phyloP scores from a whole-genome alignment of 2,113 vertebrate genomes.

The Ciconia maguari region DNA sequence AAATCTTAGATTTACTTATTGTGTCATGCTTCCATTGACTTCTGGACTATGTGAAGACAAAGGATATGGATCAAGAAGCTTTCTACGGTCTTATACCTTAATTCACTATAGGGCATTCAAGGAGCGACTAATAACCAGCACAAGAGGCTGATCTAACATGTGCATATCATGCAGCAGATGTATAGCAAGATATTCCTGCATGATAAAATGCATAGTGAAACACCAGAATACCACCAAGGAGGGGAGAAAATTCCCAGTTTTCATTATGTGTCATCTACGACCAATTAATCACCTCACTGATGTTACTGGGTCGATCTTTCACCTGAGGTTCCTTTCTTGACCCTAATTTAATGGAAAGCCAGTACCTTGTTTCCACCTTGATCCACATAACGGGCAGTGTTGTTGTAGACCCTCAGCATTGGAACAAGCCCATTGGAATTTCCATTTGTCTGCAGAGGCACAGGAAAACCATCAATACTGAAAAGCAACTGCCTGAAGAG shows the following conservation, averaged over 20 bases:
- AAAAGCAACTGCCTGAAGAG: background rate
- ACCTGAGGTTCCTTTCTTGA: rapidly evolving
- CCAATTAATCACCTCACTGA: background rate
- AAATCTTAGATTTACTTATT: background rate
- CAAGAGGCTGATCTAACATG: background rate
- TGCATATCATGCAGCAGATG: background rate
- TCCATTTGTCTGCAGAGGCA: slow-evolving; percentile 86
- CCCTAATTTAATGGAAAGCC: rapidly evolving
- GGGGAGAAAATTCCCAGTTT: rapidly evolving
- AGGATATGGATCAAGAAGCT: background rate
- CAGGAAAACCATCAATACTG: background rate
- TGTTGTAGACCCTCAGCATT: slow-evolving; percentile 97
- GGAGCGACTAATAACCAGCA: too few species aligned
- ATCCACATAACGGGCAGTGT: slow-evolving; percentile 96
- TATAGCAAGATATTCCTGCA: rapidly evolving
- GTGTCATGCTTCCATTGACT: too few species aligned
- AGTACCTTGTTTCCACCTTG: slow-evolving; percentile 96
- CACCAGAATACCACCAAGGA: background rate
- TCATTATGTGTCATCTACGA: background rate
- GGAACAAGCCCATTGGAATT: slow-evolving; percentile 94
- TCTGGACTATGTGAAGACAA: background rate
- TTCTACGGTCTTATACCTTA: background rate
- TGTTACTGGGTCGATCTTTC: rapidly evolving
- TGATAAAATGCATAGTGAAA: background rate
- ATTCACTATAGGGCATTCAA: background rate